Conservation (phyloP, 2,113 vertebrate species). For the Trogon melanurus region DNA sequence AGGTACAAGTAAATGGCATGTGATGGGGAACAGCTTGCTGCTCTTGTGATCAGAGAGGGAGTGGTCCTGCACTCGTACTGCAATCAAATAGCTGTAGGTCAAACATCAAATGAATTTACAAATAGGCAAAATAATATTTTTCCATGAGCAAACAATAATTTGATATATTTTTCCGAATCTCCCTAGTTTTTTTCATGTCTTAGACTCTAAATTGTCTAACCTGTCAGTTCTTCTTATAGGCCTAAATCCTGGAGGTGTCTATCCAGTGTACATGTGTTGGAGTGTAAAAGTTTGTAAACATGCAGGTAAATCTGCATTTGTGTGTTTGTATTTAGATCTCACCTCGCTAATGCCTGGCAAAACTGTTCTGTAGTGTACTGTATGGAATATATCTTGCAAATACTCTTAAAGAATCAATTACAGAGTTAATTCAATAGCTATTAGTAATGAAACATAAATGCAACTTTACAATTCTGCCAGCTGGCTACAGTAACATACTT, state of each 20-base stretch:
- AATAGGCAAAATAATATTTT: not conserved
- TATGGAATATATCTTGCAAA: not conserved
- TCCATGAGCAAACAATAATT: not conserved
- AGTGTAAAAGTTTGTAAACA: not conserved
- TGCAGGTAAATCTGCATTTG: not conserved
- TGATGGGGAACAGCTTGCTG: not conserved
- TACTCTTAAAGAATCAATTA: slow-evolving; percentile 25
- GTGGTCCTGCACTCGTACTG: fast-evolving
- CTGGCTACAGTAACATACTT: slow-evolving; percentile 46
- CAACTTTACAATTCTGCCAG: slow-evolving; percentile 55
- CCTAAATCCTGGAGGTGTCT: not conserved
- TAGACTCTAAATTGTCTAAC: not conserved
- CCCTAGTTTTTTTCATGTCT: fast-evolving
- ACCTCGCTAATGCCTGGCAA: not conserved
- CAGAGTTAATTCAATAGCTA: slow-evolving; percentile 34
- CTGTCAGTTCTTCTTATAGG: not conserved
- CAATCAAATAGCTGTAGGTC: not conserved
- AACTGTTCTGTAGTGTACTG: not conserved
- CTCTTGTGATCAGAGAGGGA: not conserved
- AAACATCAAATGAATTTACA: not conserved
- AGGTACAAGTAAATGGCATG: not conserved
- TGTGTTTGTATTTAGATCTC: not conserved
- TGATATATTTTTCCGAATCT: not conserved
- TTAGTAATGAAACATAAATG: slow-evolving; percentile 39
- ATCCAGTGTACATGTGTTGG: not conserved